phyloP scores from a whole-genome alignment of 2,797 vertebrate species.

The Manis javanica region DNA sequence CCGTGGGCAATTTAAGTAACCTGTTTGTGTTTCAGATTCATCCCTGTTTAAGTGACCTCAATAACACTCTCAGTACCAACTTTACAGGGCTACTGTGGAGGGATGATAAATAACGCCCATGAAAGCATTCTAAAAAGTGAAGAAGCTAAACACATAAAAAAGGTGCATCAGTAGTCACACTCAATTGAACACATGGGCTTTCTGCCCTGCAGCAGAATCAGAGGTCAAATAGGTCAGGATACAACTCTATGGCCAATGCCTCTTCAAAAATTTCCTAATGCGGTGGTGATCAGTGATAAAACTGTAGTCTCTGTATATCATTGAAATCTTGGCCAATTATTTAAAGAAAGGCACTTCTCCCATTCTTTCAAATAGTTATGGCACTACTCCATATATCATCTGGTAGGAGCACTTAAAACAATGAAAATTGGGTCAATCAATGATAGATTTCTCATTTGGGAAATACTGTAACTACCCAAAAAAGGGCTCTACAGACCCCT shows the following conservation, averaged over 20 bases:
- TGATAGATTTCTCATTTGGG: constrained; percentile 4
- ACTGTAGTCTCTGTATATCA: neutral
- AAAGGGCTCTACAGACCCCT: neutral
- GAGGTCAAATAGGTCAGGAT: neutral
- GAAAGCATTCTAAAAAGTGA: constrained; percentile 32
- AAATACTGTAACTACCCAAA: neutral
- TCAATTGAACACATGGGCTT: neutral
- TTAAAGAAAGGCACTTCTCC: neutral
- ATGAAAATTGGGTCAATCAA: neutral
- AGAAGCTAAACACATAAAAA: neutral
- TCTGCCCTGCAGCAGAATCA: neutral
- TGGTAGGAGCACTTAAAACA: neutral
- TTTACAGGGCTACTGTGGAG: neutral
- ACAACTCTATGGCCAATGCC: neutral
- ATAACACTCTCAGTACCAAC: neutral
- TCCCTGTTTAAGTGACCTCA: neutral
- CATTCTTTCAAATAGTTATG: neutral
- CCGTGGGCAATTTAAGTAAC: neutral
- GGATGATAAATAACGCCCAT: neutral
- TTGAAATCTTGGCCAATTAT: neutral
- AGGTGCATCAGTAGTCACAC: neutral
- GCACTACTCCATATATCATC: neutral
- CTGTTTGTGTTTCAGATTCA: neutral
- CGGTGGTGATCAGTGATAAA: neutral
- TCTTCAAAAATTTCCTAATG: neutral